These are phyloP conservation scores for Pycnomerus fuliginosus DNA, from an alignment of 2,888 invertebrate genomes.

Conservation along the genomic window DNA sequence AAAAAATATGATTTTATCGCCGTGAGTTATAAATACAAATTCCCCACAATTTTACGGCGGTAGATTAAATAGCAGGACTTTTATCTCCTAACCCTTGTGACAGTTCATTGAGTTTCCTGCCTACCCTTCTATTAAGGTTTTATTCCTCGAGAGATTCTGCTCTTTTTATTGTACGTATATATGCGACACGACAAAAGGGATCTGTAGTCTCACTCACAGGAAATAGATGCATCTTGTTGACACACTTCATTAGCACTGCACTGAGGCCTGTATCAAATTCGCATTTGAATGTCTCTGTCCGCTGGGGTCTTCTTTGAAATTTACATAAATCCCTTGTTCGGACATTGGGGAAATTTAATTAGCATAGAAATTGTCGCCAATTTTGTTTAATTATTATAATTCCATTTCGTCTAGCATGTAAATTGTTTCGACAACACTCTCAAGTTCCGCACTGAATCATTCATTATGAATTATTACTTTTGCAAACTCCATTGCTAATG, in stretches of 20 bases:
- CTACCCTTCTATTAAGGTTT: conserved; percentile 10
- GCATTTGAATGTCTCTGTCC: conserved; percentile 9
- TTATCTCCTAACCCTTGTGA: conserved; percentile 23
- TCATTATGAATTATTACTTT: no score
- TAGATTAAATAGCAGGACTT: conserved; percentile 18
- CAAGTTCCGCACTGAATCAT: no score
- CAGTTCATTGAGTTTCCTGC: conserved; percentile 21
- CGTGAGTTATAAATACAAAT: conserved; percentile 11
- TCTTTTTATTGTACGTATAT: conserved; percentile 17
- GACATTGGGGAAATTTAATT: conserved; percentile 19
- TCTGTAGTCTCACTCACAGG: conserved; percentile 12
- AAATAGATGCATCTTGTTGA: conserved; percentile 7
- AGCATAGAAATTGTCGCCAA: conserved; percentile 15
- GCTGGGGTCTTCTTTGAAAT: conserved; percentile 3
- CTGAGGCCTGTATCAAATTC: conserved; percentile 5
- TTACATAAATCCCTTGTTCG: conserved; percentile 14
- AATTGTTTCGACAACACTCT: no score
- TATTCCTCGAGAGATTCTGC: conserved; percentile 20
- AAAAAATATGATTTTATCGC: conserved; percentile 11
- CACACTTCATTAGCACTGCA: conserved; percentile 11
- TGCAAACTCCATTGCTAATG: no score
- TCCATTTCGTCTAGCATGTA: conserved; percentile 11
- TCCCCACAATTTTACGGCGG: conserved; percentile 16
- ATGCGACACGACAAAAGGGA: conserved; percentile 14
- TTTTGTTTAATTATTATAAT: conserved; percentile 20